Percentiles rank a stretch among this genome's conserved stretches.
Conservation (phyloP, 2,113 vertebrate species). For the Sakesphorus luctuosus region DNA sequence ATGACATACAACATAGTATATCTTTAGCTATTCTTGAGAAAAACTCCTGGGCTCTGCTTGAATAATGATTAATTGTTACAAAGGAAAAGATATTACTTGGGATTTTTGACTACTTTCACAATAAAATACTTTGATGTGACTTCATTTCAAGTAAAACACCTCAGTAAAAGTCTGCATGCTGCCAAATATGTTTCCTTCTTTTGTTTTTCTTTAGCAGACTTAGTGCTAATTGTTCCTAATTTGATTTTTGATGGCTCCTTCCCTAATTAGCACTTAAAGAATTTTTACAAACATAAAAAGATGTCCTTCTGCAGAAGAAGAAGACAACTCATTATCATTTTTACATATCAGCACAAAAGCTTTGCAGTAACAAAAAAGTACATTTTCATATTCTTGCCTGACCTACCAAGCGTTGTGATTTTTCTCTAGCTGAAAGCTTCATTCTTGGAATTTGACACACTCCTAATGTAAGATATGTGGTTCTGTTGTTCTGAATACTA, state of each 20-base stretch:
- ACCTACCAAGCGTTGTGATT: constrained; percentile 19
- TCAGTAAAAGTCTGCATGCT: background rate
- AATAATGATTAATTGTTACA: background rate
- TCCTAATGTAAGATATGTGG: constrained; percentile 29
- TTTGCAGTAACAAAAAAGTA: background rate
- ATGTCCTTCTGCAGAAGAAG: background rate
- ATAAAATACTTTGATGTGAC: background rate
- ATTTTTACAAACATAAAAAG: constrained; percentile 23
- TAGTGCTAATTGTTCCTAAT: constrained; percentile 54
- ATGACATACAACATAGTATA: background rate
- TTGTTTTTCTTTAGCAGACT: constrained; percentile 28
- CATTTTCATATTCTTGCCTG: constrained; percentile 47
- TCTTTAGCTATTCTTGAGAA: background rate
- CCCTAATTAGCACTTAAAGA: constrained; percentile 61
- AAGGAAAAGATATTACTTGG: background rate
- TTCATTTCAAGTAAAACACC: background rate
- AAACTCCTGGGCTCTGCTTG: background rate
- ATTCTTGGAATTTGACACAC: constrained; percentile 19
- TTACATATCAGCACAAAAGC: constrained; percentile 33
- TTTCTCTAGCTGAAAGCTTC: constrained; percentile 39
- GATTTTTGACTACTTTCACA: background rate
- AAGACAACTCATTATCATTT: constrained; percentile 20
- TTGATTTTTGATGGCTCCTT: constrained; percentile 49
- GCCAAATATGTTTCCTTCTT: background rate
- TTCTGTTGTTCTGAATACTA: constrained; percentile 60